Conservation (phyloP, 2,797 vertebrate species). For the Gymnoscopelus microlampas region DNA sequence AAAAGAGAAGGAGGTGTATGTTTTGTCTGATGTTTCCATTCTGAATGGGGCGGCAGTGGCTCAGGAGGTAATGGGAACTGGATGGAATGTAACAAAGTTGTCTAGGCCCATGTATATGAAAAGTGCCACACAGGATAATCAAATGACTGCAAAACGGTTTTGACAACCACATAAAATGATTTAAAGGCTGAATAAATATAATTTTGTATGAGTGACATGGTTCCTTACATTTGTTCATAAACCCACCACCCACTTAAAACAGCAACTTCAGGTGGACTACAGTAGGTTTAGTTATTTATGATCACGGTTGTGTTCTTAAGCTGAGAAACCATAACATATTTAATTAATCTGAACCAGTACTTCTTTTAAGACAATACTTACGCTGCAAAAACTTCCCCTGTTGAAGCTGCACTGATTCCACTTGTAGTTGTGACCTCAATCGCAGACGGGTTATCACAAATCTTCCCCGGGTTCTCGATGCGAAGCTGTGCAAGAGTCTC, state of each 20-base stretch:
- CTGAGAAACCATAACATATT: too few species aligned
- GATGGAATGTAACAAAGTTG: too few species aligned
- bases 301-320: too few species aligned
- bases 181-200: not conserved
- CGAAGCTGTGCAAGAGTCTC: constrained; percentile 28
- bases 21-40: not conserved
- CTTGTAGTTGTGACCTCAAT: constrained; percentile 47
- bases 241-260: too few species aligned
- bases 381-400: constrained; percentile 44
- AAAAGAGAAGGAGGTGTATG: not conserved
- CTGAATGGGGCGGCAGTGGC: too few species aligned
- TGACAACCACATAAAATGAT: not conserved
- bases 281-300: too few species aligned
- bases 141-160: not conserved
- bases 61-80: too few species aligned
- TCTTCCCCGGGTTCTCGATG: constrained; percentile 32
- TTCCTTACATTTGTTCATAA: too few species aligned
- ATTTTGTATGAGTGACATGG: too few species aligned
- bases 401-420: constrained; percentile 17
- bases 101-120: too few species aligned
- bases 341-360: too few species aligned
- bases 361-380: constrained; percentile 17
- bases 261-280: too few species aligned
- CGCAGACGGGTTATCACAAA: constrained; percentile 32
- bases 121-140: not conserved